Conservation (phyloP, 2,113 vertebrate genomes). For the Ivindomyrus marchei region DNA sequence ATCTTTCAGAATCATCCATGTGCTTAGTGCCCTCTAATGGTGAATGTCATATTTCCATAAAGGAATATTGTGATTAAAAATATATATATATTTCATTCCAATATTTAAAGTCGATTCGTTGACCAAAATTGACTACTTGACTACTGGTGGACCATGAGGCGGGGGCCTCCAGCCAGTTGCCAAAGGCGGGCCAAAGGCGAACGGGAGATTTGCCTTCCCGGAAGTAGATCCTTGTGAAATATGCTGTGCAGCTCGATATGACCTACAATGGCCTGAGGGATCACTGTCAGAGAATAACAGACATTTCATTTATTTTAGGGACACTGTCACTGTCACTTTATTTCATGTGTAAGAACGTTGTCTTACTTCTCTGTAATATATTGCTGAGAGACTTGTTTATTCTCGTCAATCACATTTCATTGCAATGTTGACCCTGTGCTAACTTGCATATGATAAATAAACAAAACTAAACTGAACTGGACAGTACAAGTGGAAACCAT, state of each 20-base stretch:
- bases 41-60: not conserved
- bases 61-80: not conserved
- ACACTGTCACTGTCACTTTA: no score
- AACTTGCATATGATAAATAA: no score
- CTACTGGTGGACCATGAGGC: not conserved
- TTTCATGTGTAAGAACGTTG: no score
- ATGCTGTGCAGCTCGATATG: not conserved
- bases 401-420: no score
- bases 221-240: not conserved
- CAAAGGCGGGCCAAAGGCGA: not conserved
- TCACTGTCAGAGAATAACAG: no score
- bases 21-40: not conserved
- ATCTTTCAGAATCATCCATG: not conserved
- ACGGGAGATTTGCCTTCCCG: not conserved
- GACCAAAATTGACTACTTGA: not conserved
- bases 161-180: no score
- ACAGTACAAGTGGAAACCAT: not conserved
- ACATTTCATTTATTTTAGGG: no score
- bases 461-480: no score
- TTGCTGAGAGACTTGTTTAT: no score
- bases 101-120: not conserved
- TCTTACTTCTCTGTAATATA: no score
- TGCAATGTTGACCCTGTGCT: no score
- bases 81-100: not conserved
- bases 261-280: not conserved